Conservation (phyloP, 2,113 vertebrate genomes). For the Xyrauchen texanus region DNA sequence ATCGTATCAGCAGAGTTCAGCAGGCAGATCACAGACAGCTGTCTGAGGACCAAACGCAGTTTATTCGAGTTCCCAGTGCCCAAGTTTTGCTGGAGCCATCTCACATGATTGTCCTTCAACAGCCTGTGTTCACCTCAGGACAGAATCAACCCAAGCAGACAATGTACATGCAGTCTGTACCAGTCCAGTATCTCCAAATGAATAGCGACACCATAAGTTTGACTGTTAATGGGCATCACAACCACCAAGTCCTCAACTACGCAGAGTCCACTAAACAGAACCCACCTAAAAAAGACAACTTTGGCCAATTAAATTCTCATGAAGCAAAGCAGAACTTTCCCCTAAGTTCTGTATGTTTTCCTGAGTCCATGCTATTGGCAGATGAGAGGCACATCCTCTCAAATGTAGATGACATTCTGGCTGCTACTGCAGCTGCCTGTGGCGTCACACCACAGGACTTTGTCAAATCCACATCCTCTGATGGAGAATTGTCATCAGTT, state of each 20-base stretch:
- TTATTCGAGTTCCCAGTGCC: conserved; percentile 81
- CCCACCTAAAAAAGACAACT: conserved; percentile 80
- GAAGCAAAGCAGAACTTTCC: conserved; percentile 93
- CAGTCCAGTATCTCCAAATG: conserved; percentile 88
- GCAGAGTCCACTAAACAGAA: conserved; percentile 84
- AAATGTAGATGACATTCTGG: conserved; percentile 94
- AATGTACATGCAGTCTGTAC: conserved; percentile 80
- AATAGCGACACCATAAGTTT: conserved; percentile 82
- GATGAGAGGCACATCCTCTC: conserved; percentile 96
- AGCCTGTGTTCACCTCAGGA: conserved; percentile 81
- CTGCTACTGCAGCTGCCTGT: conserved; percentile 93
- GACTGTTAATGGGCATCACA: conserved; percentile 75
- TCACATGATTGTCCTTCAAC: conserved; percentile 89
- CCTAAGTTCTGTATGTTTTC: conserved; percentile 93
- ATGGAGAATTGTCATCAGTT: conserved; percentile 78
- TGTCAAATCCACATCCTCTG: conserved; percentile 85
- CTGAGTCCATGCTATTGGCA: conserved; percentile 90
- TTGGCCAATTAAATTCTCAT: conserved; percentile 81
- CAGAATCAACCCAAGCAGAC: conserved; percentile 81
- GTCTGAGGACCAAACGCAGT: conserved; percentile 80
- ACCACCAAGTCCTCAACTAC: conserved; percentile 80
- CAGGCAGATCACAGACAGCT: conserved; percentile 72
- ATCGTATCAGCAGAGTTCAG: conserved; percentile 71
- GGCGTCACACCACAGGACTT: conserved; percentile 90
- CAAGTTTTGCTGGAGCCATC: conserved; percentile 87